Evolutionary conservation across 2,888 invertebrate species (phyloP).

Genomic region (Ashinkailepas kermadecensis): DNA sequence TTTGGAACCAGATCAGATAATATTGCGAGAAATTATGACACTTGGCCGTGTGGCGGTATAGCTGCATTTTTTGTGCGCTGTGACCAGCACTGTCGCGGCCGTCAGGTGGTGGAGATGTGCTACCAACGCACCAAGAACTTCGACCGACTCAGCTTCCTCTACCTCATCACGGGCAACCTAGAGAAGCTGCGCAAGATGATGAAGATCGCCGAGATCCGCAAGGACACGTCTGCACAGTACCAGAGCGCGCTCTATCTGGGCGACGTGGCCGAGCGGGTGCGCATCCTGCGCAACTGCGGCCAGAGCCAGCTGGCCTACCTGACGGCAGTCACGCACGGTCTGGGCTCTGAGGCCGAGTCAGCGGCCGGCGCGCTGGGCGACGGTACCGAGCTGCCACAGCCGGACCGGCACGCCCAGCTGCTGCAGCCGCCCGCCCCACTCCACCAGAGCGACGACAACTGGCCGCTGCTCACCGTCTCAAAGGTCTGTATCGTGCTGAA

Average conservation of each 20-base stretch:
- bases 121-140: constrained; percentile 99
- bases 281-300: constrained; percentile 57
- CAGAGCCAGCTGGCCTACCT: constrained; percentile 68
- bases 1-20: no score
- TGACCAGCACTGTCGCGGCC: not conserved
- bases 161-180: constrained; percentile 94
- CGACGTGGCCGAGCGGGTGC: constrained; percentile 80
- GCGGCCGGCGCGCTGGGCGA: constrained; percentile 58
- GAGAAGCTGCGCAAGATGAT: constrained; percentile 98
- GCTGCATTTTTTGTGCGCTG: no score
- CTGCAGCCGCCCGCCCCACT: constrained; percentile 85
- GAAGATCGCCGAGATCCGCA: constrained; percentile 97
- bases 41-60: no score
- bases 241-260: constrained; percentile 88
- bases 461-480: constrained; percentile 91
- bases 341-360: constrained; percentile 66
- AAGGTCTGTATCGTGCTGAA: constrained; percentile 48
- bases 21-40: no score
- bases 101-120: constrained; percentile 89
- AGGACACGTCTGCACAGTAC: constrained; percentile 93
- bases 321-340: constrained; percentile 87
- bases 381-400: constrained; percentile 56
- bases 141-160: constrained; percentile 94
- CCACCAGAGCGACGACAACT: constrained; percentile 84
- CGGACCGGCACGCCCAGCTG: constrained; percentile 65